Percentiles rank a stretch among this genome's conserved stretches.
phyloP scores from a whole-genome alignment of 2,113 vertebrate species.

The Poeciliopsis occidentalis region DNA sequence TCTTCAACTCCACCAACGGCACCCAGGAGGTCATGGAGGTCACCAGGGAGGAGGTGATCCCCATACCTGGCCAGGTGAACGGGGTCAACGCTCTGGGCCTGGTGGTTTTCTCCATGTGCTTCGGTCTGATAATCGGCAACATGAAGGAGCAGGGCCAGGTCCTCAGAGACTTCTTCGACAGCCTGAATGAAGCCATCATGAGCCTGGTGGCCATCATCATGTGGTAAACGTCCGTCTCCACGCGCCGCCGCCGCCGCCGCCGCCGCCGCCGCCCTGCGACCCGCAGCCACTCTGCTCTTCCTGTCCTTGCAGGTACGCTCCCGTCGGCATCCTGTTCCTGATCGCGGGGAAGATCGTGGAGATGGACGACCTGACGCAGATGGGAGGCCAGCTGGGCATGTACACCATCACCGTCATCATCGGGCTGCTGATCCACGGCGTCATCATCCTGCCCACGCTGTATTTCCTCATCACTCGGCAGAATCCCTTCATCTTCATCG shows the following conservation, averaged over 20 bases:
- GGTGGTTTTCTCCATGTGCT: conserved; percentile 97
- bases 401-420: conserved; percentile 96
- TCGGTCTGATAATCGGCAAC: conserved; percentile 95
- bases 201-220: conserved; percentile 93
- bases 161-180: conserved; percentile 92
- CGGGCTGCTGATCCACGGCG: conserved; percentile 89
- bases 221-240: conserved; percentile 80
- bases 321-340: conserved; percentile 94
- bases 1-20: conserved; percentile 79
- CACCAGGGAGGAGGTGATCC: conserved; percentile 86
- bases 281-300: background rate
- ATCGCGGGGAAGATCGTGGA: conserved; percentile 98
- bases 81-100: conserved; percentile 95
- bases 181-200: conserved; percentile 98
- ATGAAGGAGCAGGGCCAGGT: conserved; percentile 96
- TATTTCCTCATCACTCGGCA: conserved; percentile 93
- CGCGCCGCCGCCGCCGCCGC: background rate
- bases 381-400: conserved; percentile 97
- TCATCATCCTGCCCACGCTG: conserved; percentile 92
- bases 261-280: background rate
- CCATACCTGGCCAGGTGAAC: conserved; percentile 89
- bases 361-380: conserved; percentile 97
- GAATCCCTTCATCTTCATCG: conserved; percentile 95
- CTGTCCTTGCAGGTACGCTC: conserved; percentile 87
- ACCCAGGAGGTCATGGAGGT: conserved; percentile 75